Base-by-base conservation (phyloP, 1,140 invertebrate genomes). In the Helicoverpa armigera region DNA sequence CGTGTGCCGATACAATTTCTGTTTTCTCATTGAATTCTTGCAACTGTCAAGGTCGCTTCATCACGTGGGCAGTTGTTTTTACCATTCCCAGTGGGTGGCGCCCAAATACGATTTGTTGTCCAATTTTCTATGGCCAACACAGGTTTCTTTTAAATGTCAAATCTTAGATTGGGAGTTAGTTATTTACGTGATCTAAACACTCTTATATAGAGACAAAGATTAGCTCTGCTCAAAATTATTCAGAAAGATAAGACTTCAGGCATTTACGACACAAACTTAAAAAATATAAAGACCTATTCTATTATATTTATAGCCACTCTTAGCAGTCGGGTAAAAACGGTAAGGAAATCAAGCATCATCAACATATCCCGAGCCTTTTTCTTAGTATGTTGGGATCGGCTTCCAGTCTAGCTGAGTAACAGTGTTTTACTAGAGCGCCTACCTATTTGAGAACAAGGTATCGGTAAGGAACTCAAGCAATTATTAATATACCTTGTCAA, bases 1-100 rank as follows among this genome's bases (percentile, higher is more conserved):
- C 29, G 58, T 29, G 23, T 61, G 35, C 5, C 35, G 35, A 58
- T 58, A 58, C 16, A 18, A 11, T n/a, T 14, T 58, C 16, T 18
- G 16, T 14, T 58, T 74, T 43, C 23, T 43, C 9, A 43, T 43
- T 43, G 5, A 43, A 58, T 77, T 67, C 61, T 54, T 53, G 14
- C 48, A 77, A 72, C 50, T 77, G 75, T 65, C 75, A 77, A 77
- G 75, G 75, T 67, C 61, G 31, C 12, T 11, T 16, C 54, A 18
- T 54, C 48, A 77, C 18, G 75, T 77, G 18, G 75, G 75, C 4
- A 54, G 75, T 10, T 14, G 75, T 77, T 65, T 56, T 77, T 65
- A 43, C 75, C 75, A 67, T 77, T 67, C 63, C 43, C n/a, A 53
- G 23, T 10, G 0, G 16, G 50, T n/a, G 0, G 16, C 23, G 18